These are phyloP conservation scores for Micrasema minimum DNA, from an alignment of 1,140 invertebrate species.

Conservation along the genomic window DNA sequence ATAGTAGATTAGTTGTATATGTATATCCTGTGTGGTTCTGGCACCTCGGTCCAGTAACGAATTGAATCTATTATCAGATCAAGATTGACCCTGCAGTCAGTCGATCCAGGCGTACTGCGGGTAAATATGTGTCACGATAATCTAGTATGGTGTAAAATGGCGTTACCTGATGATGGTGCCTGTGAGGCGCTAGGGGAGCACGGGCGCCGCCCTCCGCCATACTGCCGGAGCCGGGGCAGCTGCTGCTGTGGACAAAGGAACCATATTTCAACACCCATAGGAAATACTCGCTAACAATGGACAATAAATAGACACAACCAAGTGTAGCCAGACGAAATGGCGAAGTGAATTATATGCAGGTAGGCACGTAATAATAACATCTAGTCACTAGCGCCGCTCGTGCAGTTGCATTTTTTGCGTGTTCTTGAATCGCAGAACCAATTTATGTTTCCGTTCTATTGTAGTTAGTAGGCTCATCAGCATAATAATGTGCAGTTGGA, in stretches of 20 bases:
- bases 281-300: constrained; percentile 23
- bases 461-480: too few relatives aligned
- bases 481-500: too few relatives aligned
- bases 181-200: constrained; percentile 50
- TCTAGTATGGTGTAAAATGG: neutral
- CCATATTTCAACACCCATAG: constrained; percentile 12
- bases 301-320: constrained; percentile 13
- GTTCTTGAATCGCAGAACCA: neutral
- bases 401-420: neutral
- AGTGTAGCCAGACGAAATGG: constrained; percentile 5
- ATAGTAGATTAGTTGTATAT: too few relatives aligned
- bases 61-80: too few relatives aligned
- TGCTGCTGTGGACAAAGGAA: constrained; percentile 37
- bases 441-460: neutral
- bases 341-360: neutral
- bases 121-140: too few relatives aligned
- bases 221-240: constrained; percentile 23
- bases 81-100: too few relatives aligned
- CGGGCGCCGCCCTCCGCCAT: constrained; percentile 53
- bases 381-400: neutral
- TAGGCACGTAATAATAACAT: neutral
- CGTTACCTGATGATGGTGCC: constrained; percentile 49
- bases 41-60: too few relatives aligned
- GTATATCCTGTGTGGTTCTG: too few relatives aligned
- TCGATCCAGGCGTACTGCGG: too few relatives aligned